A percentile compares a stretch with the other conserved stretches of the same genome.
Conservation (phyloP, 2,888 invertebrate species). For the Phyto melanocephala region DNA sequence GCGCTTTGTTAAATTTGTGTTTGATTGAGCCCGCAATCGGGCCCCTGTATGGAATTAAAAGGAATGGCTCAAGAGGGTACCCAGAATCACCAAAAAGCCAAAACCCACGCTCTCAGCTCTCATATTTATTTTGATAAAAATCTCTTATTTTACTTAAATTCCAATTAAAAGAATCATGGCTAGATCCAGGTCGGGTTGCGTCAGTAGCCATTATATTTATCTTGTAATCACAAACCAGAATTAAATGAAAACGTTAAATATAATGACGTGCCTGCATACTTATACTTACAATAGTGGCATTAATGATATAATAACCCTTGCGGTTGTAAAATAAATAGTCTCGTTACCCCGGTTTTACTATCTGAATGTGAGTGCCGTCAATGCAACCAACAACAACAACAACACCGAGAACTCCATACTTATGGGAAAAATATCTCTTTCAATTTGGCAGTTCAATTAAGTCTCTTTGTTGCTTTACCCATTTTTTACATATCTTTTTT, state of each 20-base stretch:
- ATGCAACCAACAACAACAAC: conserved; percentile 4
- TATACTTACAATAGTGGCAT: background rate
- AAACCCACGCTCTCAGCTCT: conserved; percentile 13
- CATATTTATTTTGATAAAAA: conserved; percentile 11
- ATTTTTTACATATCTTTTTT: too few species aligned
- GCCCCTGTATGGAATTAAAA: conserved; percentile 41
- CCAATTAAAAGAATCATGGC: conserved; percentile 41
- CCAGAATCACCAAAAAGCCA: conserved; percentile 44
- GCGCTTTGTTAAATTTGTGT: conserved; percentile 29
- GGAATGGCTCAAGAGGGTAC: conserved; percentile 37
- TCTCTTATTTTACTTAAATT: conserved; percentile 24
- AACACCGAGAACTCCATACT: too few species aligned
- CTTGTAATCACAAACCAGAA: conserved; percentile 23
- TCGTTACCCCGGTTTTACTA: conserved; percentile 1
- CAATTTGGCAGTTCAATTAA: too few species aligned
- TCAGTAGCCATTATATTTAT: conserved; percentile 26
- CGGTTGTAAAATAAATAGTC: conserved; percentile 7
- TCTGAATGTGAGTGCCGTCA: background rate
- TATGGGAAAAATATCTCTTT: too few species aligned
- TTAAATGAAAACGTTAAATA: background rate
- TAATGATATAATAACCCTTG: background rate
- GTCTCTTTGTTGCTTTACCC: too few species aligned
- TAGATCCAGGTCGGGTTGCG: conserved; percentile 6
- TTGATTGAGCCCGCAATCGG: background rate
- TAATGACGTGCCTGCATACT: background rate